These are phyloP conservation scores for Antheraea pernyi DNA, from an alignment of 1,140 invertebrate genomes.

Conservation along the genomic window DNA sequence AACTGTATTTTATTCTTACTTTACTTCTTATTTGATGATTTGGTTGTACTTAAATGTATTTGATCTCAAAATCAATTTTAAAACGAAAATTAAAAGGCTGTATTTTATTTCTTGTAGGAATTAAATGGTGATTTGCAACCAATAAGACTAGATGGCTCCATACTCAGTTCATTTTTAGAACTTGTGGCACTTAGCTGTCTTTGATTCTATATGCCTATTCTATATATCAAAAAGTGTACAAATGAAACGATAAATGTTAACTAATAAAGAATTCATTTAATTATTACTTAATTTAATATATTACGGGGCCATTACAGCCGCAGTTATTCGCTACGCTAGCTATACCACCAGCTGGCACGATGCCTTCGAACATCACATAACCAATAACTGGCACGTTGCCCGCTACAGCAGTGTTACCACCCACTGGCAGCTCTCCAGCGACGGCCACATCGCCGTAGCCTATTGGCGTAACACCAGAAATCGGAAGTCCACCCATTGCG, in stretches of 20 bases:
- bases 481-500: slow-evolving; percentile 33
- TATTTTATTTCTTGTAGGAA: too few species aligned
- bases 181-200: too few species aligned
- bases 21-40: too few species aligned
- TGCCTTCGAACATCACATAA: slow-evolving; percentile 60
- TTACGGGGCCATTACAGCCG: slow-evolving; percentile 33
- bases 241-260: not conserved
- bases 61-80: too few species aligned
- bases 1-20: too few species aligned
- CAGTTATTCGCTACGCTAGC: slow-evolving; percentile 49
- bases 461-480: slow-evolving; percentile 25
- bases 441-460: slow-evolving; percentile 47
- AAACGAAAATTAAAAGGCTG: too few species aligned
- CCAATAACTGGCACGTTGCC: slow-evolving; percentile 65
- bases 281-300: slow-evolving; percentile 18
- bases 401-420: slow-evolving; percentile 45
- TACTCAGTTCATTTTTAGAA: too few species aligned
- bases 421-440: slow-evolving; percentile 48
- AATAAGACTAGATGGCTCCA: too few species aligned
- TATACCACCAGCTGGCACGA: slow-evolving; percentile 52
- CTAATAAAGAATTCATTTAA: slow-evolving; percentile 6
- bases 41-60: too few species aligned
- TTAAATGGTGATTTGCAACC: too few species aligned
- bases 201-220: too few species aligned
- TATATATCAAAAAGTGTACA: not conserved